These are phyloP conservation scores for Columba guinea DNA, from an alignment of 2,797 vertebrate genomes.

Conservation along the genomic window DNA sequence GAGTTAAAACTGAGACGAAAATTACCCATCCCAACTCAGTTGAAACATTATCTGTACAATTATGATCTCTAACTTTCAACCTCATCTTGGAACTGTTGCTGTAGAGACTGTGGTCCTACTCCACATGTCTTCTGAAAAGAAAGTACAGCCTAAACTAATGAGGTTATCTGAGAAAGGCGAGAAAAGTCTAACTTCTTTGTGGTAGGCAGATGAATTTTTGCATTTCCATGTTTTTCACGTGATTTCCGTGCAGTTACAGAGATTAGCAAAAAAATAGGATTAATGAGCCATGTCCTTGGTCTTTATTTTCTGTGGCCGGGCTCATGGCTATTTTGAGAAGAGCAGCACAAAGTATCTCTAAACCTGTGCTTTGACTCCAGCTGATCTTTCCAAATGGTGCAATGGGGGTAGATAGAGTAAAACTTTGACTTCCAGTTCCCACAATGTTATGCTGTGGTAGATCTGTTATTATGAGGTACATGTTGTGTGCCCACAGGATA, in stretches of 20 bases:
- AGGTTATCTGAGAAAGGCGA: not conserved
- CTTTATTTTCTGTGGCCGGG: not conserved
- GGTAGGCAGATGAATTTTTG: not conserved
- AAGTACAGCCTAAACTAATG: not conserved
- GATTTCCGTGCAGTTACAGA: not conserved
- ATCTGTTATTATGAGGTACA: fast-evolving
- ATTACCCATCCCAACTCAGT: not conserved
- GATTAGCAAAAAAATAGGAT: not conserved
- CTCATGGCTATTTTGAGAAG: not conserved
- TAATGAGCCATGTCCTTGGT: not conserved
- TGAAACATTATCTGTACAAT: not conserved
- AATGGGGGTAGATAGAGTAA: not conserved
- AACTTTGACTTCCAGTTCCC: not conserved
- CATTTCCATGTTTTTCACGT: not conserved
- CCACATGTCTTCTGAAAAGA: not conserved
- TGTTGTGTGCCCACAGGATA: not conserved
- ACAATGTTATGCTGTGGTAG: fast-evolving
- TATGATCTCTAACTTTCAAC: not conserved
- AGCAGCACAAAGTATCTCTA: not conserved
- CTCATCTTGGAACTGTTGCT: not conserved
- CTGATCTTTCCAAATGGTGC: not conserved
- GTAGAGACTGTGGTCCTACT: not conserved
- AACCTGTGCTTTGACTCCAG: not conserved
- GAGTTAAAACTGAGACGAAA: not conserved
- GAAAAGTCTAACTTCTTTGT: not conserved